Conservation (phyloP, 2,888 invertebrate genomes). For the Podotricha telesiphe region DNA sequence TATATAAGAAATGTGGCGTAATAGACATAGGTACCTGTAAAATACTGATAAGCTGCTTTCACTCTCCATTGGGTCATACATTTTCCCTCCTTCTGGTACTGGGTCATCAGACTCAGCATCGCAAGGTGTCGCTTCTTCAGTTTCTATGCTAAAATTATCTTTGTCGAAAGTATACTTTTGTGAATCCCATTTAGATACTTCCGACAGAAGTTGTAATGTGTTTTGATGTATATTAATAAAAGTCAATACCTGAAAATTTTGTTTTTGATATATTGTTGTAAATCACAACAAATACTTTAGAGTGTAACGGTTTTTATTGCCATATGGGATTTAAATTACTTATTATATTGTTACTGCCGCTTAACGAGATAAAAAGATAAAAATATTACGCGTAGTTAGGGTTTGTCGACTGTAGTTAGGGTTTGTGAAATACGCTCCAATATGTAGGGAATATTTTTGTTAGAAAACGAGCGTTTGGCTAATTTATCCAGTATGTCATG, state of each 20-base stretch:
- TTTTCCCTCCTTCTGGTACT: slow-evolving; percentile 64
- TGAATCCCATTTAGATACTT: slow-evolving; percentile 84
- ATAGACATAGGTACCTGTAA: slow-evolving; percentile 62
- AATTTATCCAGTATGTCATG: too few relatives aligned
- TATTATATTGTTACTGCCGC: background rate
- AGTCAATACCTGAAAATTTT: slow-evolving; percentile 70
- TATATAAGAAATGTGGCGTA: too few relatives aligned
- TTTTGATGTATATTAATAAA: slow-evolving; percentile 84
- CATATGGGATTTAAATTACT: background rate
- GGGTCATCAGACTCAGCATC: slow-evolving; percentile 82
- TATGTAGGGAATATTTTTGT: too few relatives aligned
- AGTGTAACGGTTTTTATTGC: background rate
- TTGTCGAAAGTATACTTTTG: slow-evolving; percentile 82
- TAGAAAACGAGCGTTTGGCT: too few relatives aligned
- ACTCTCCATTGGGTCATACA: slow-evolving; percentile 78
- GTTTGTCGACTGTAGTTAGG: too few relatives aligned
- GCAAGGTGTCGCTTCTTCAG: slow-evolving; percentile 67
- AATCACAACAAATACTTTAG: background rate
- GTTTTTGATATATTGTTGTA: background rate
- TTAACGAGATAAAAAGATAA: too few relatives aligned
- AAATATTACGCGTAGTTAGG: too few relatives aligned
- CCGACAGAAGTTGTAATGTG: slow-evolving; percentile 81
- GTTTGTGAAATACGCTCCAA: too few relatives aligned
- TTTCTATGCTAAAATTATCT: slow-evolving; percentile 80
- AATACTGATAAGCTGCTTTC: slow-evolving; percentile 73